Evolutionary conservation across 2,888 invertebrate species (phyloP).

Genomic region (Scrobipalpa costella): DNA sequence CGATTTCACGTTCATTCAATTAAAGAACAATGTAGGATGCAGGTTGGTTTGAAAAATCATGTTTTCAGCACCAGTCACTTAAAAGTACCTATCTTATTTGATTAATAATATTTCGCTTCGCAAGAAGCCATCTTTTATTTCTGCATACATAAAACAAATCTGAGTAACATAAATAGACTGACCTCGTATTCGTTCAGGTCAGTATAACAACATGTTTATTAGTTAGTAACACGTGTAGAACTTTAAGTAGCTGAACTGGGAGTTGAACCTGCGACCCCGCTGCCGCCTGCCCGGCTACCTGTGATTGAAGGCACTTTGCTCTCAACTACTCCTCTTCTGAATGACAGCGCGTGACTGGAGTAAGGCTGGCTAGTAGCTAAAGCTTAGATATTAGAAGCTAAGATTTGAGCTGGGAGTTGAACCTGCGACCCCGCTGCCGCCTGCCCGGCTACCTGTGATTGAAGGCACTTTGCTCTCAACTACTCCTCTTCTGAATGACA

Average conservation of each 20-base stretch:
- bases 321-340: constrained; percentile 24
- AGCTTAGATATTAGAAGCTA: constrained; percentile 2
- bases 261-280: constrained; percentile 37
- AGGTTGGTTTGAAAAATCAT: too few relatives aligned
- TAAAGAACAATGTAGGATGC: too few relatives aligned
- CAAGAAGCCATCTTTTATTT: too few relatives aligned
- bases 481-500: constrained; percentile 27
- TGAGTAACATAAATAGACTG: too few relatives aligned
- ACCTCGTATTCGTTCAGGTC: too few relatives aligned
- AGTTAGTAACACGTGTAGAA: constrained; percentile 12
- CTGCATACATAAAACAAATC: background rate
- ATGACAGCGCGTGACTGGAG: constrained; percentile 28
- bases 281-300: constrained; percentile 32
- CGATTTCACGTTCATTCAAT: too few relatives aligned
- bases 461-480: constrained; percentile 31
- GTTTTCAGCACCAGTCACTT: too few relatives aligned
- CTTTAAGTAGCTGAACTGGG: constrained; percentile 9
- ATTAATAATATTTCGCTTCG: too few relatives aligned
- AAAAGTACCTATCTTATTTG: too few relatives aligned
- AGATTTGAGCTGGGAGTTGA: constrained; percentile 23
- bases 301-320: constrained; percentile 32
- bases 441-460: constrained; percentile 31
- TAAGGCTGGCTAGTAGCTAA: background rate
- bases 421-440: constrained; percentile 36
- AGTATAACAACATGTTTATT: too few relatives aligned